phyloP scores from a whole-genome alignment of 2,888 invertebrate genomes.

The Habrosyne pyritoides region DNA sequence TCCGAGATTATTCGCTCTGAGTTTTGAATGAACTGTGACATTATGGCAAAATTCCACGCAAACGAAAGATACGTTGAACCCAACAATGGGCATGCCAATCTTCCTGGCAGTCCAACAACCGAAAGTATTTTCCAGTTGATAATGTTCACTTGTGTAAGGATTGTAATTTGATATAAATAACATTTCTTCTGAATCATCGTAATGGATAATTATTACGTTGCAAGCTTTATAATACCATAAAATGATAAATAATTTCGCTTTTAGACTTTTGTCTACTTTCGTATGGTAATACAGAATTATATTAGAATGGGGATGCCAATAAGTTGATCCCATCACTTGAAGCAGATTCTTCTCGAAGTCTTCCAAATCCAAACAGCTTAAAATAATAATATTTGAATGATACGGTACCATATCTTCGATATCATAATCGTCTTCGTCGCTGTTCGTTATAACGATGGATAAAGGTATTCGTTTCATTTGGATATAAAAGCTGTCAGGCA shows the following conservation, averaged over 20 bases:
- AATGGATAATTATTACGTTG: slow-evolving; percentile 56
- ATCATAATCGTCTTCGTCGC: slow-evolving; percentile 43
- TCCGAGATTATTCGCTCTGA: slow-evolving; percentile 54
- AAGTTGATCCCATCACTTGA: slow-evolving; percentile 44
- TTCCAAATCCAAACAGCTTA: slow-evolving; percentile 45
- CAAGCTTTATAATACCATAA: slow-evolving; percentile 62
- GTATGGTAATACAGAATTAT: slow-evolving; percentile 56
- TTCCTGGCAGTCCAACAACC: slow-evolving; percentile 62
- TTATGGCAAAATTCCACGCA: slow-evolving; percentile 61
- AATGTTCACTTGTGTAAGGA: slow-evolving; percentile 53
- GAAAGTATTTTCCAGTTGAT: slow-evolving; percentile 39
- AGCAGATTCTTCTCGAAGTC: slow-evolving; percentile 56
- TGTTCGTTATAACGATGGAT: slow-evolving; percentile 45
- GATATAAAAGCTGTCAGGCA: slow-evolving; percentile 53
- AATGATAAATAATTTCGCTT: slow-evolving; percentile 59
- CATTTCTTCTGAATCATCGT: slow-evolving; percentile 38
- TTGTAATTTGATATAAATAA: slow-evolving; percentile 48
- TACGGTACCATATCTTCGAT: slow-evolving; percentile 53
- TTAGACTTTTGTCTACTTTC: slow-evolving; percentile 25
- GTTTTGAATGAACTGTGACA: slow-evolving; percentile 49
- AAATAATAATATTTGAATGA: slow-evolving; percentile 52
- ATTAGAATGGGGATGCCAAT: slow-evolving; percentile 64
- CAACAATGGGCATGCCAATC: slow-evolving; percentile 49
- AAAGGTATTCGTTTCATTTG: slow-evolving; percentile 40
- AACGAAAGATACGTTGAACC: slow-evolving; percentile 47